Conservation (phyloP, 2,888 invertebrate species). For the Erannis defoliaria region DNA sequence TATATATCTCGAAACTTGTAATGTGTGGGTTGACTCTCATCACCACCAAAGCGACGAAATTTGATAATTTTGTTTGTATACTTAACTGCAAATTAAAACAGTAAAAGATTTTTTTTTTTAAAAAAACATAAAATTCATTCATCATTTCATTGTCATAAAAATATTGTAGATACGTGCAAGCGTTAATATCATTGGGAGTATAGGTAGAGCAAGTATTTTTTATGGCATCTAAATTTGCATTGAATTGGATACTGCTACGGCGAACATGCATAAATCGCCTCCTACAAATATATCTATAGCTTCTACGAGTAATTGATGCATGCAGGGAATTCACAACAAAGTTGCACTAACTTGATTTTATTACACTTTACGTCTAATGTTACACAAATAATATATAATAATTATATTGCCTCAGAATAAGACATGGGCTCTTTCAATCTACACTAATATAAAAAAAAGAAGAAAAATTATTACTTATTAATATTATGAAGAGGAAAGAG, state of each 20-base stretch:
- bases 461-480: too few species aligned
- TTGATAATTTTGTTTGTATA: too few species aligned
- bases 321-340: neutral
- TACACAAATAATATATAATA: neutral
- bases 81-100: neutral
- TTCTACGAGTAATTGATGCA: constrained; percentile 21
- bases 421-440: too few species aligned
- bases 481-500: too few species aligned
- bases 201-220: constrained; percentile 23
- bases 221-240: constrained; percentile 42
- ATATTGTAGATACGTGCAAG: constrained; percentile 1
- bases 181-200: constrained; percentile 30
- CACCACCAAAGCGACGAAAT: too few species aligned
- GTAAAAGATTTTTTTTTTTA: too few species aligned
- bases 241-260: constrained; percentile 36
- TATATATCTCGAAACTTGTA: too few species aligned
- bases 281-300: constrained; percentile 29
- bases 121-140: too few species aligned
- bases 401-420: too few species aligned
- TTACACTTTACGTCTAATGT: neutral
- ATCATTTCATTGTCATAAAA: too few species aligned
- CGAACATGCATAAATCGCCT: constrained; percentile 24
- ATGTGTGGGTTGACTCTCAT: too few species aligned
- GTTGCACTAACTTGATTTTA: constrained; percentile 1
- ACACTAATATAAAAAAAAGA: too few species aligned